A percentile compares a stretch with the other conserved stretches of the same genome.
phyloP scores from a whole-genome alignment of 2,888 invertebrate species.

The Dugesia japonica region DNA sequence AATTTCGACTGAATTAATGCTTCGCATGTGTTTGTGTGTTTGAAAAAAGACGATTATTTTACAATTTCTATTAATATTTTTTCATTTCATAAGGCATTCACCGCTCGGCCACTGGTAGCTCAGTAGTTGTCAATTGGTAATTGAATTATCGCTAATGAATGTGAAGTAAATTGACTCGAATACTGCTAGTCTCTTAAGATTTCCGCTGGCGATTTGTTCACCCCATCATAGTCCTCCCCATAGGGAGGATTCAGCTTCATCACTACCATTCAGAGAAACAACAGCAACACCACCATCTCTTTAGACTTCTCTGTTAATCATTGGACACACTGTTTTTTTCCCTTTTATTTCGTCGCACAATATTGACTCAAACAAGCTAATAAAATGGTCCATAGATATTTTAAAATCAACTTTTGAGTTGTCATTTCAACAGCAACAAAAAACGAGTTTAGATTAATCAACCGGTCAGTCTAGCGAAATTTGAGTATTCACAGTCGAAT shows the following conservation, averaged over 20 bases:
- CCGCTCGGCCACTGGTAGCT: neutral
- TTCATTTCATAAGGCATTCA: constrained; percentile 16
- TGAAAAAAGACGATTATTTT: neutral
- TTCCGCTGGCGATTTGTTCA: constrained; percentile 20
- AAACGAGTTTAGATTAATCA: constrained; percentile 12
- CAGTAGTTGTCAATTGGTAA: constrained; percentile 14
- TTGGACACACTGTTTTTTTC: neutral
- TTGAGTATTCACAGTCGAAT: constrained; percentile 20
- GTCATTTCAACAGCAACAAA: constrained; percentile 17
- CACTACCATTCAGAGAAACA: neutral
- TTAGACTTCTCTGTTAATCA: constrained; percentile 12
- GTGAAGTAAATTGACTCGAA: constrained; percentile 12
- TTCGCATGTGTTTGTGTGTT: neutral
- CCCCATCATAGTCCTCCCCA: neutral
- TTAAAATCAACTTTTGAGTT: constrained; percentile 16
- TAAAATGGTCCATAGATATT: constrained; percentile 1
- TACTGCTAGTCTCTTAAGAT: constrained; percentile 20
- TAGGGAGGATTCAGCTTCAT: constrained; percentile 1
- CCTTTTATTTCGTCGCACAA: constrained; percentile 6
- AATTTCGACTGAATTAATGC: neutral
- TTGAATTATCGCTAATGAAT: constrained; percentile 14
- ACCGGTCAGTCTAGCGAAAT: constrained; percentile 20
- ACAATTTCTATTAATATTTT: constrained; percentile 4
- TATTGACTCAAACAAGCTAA: neutral
- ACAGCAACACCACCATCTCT: neutral